A percentile compares a stretch with the other conserved stretches of the same genome.
Evolutionary conservation across 1,140 invertebrate genomes (phyloP).

Genomic region (Zaprionus camerounensis): DNA sequence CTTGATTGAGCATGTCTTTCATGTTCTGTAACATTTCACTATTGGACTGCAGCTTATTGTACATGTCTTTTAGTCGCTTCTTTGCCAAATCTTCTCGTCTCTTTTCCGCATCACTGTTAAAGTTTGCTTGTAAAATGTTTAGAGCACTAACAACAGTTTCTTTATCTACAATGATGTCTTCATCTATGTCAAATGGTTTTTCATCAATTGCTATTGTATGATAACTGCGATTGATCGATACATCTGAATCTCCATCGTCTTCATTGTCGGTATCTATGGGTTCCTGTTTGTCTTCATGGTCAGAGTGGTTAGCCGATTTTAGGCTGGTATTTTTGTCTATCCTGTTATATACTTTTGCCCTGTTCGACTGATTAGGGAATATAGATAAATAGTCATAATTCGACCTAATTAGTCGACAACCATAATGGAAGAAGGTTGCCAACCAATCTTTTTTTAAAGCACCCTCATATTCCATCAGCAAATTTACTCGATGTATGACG

Average conservation of each 20-base stretch:
- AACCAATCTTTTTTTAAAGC: neutral
- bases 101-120: neutral
- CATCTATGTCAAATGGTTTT: too few species aligned
- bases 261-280: neutral
- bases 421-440: too few species aligned
- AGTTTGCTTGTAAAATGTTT: neutral
- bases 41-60: too few species aligned
- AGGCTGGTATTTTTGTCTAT: neutral
- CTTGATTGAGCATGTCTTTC: too few species aligned
- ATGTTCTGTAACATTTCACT: too few species aligned
- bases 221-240: too few species aligned
- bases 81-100: neutral
- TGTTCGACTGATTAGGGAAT: slow-evolving; percentile 6
- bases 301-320: neutral
- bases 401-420: neutral
- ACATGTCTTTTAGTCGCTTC: neutral
- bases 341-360: neutral
- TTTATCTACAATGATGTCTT: neutral
- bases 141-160: neutral
- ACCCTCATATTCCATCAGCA: slow-evolving; percentile 6
- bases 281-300: neutral
- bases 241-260: neutral
- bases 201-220: neutral
- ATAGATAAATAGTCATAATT: neutral
- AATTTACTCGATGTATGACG: neutral